Conservation (phyloP, 2,888 invertebrate genomes). For the Tethea ocularis region DNA sequence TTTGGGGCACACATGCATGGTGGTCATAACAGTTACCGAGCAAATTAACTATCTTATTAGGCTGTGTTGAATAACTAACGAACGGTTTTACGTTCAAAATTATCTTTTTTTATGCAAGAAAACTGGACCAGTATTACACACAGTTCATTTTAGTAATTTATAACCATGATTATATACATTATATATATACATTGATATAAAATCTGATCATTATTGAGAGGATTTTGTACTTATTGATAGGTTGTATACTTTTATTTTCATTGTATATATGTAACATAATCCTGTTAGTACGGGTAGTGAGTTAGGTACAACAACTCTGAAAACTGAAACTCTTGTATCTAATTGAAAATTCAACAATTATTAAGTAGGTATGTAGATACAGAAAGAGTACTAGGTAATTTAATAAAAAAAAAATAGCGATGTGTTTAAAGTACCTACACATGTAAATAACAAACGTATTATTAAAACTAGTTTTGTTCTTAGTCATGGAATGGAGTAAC, state of each 20-base stretch:
- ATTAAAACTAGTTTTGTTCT: neutral
- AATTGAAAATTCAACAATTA: no score
- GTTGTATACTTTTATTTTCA: no score
- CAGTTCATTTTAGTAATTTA: constrained; percentile 30
- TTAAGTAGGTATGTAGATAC: no score
- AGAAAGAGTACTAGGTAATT: no score
- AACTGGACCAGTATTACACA: constrained; percentile 39
- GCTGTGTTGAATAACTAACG: constrained; percentile 27
- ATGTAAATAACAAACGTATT: no score
- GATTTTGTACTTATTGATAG: no score
- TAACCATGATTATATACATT: constrained; percentile 20
- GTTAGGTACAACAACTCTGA: no score
- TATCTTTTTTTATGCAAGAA: constrained; percentile 30
- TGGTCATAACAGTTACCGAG: constrained; percentile 42
- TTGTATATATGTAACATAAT: no score
- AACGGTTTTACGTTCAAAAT: constrained; percentile 20
- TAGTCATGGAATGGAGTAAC: constrained; percentile 8
- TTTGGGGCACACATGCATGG: constrained; percentile 12
- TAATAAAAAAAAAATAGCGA: no score
- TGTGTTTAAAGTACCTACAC: no score
- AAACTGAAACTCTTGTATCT: no score
- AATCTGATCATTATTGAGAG: constrained; percentile 10
- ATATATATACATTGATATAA: neutral
- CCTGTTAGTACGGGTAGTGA: no score
- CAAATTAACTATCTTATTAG: constrained; percentile 35